Evolutionary conservation across 2,113 vertebrate genomes (phyloP), one percentile per base, ranked within the genome.

Genomic region (Henicopernis longicauda): DNA sequence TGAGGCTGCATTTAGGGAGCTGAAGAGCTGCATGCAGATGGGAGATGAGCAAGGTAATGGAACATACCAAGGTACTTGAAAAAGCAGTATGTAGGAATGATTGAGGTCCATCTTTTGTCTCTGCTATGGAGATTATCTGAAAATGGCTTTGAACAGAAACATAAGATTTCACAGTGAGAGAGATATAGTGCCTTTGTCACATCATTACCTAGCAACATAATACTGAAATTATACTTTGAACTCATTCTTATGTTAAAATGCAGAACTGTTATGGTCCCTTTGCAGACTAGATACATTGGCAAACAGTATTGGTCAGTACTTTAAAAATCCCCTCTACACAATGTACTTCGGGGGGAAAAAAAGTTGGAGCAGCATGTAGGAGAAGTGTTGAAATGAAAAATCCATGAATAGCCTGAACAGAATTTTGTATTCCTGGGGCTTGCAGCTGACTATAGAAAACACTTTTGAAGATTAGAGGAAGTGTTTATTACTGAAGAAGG

Each of bases 111-210:
- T 63, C 17, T 91, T 91, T 93, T 93, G 70, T 89, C 66, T 94
- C 72, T 73, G 61, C 31, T 69, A 58, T 12, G 67, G 72, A 78
- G 79, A 58, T 95, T 81, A 69, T 57, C 65, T 79, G 58, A 65
- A 95, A 96, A 71, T 90, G 72, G 55, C 62, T 95, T 96, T 80
- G 62, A 95, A 78, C 59, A 87, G 90, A 96, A 96, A 77, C 42
- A 19, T 11, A 27, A 65, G 49, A 69, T 58, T 38, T 96, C 34
- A 44, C 26, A 38, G 25, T 16, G 59, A 87, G 58, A 82, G 42
- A 34, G 13, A 15, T 69, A 18, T 32, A 70, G 47, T 47, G 44
- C 38, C 27, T 91, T 67, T 62, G 44, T 77, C 57, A 26, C n/a
- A 62, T 78, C 73, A 86, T 95, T 89, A 71, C 73, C 86, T 90